Percentiles rank a stretch among this genome's conserved stretches.
Evolutionary conservation across 2,797 vertebrate species (phyloP).

Genomic region (Enteromius viviparus): DNA sequence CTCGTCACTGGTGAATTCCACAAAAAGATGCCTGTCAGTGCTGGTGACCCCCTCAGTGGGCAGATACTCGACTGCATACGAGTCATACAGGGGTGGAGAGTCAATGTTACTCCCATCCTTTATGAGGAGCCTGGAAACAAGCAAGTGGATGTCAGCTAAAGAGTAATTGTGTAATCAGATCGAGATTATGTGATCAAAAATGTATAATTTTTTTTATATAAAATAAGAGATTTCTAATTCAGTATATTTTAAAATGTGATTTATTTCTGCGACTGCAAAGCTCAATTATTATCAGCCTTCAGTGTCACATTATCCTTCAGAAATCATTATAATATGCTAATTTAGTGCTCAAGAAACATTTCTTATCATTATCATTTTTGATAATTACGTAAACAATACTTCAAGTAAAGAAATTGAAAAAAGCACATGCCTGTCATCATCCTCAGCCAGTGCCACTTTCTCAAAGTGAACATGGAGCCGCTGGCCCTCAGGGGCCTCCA

Average conservation of each 20-base stretch:
- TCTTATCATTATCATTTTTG: neutral
- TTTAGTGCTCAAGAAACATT: neutral
- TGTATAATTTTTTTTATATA: neutral
- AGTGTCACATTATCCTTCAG: neutral
- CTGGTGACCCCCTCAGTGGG: slow-evolving; percentile 95
- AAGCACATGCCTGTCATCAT: slow-evolving; percentile 89
- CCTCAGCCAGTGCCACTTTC: slow-evolving; percentile 95
- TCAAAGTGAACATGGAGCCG: slow-evolving; percentile 95
- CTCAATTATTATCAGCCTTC: neutral
- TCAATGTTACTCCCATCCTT: slow-evolving; percentile 94
- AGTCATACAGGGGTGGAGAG: slow-evolving; percentile 90
- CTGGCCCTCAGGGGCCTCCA: slow-evolving; percentile 87
- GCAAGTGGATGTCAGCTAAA: slow-evolving; percentile 4
- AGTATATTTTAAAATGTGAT: neutral
- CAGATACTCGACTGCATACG: slow-evolving; percentile 96
- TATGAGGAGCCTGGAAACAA: slow-evolving; percentile 86
- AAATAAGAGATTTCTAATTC: neutral
- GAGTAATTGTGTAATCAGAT: neutral
- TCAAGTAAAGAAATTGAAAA: neutral
- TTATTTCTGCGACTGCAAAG: neutral
- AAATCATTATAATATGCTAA: neutral
- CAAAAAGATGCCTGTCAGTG: slow-evolving; percentile 84
- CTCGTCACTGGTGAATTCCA: slow-evolving; percentile 94
- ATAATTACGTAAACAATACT: neutral
- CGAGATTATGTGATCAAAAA: neutral